phyloP scores from a whole-genome alignment of 2,797 vertebrate species.

The Allobates femoralis region DNA sequence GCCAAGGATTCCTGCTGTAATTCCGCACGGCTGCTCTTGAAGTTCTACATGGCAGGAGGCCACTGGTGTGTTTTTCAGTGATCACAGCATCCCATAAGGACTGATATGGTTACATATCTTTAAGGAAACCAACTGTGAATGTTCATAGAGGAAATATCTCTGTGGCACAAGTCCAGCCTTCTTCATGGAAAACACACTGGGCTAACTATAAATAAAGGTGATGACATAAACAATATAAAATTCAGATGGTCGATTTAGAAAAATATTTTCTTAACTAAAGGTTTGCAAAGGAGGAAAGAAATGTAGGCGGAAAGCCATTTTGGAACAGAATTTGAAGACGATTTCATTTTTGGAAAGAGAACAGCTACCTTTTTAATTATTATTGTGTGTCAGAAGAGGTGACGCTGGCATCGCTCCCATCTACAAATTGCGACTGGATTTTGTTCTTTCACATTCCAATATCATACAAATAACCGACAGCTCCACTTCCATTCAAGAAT shows the following conservation, averaged over 20 bases:
- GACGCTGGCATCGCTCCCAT: constrained; percentile 10
- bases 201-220: constrained; percentile 56
- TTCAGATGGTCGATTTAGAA: constrained; percentile 43
- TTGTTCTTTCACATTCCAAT: background rate
- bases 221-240: constrained; percentile 57
- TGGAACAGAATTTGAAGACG: background rate
- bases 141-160: constrained; percentile 54
- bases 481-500: background rate
- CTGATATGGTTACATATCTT: constrained; percentile 61
- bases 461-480: constrained; percentile 2
- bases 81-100: constrained; percentile 53
- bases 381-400: constrained; percentile 26
- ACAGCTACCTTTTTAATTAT: background rate
- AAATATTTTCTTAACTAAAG: constrained; percentile 44
- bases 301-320: constrained; percentile 17
- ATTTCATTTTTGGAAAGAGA: background rate
- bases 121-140: constrained; percentile 52
- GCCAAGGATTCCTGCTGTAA: constrained; percentile 58
- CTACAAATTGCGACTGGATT: background rate
- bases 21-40: constrained; percentile 49
- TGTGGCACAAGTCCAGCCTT: constrained; percentile 33
- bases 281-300: constrained; percentile 10
- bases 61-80: constrained; percentile 52
- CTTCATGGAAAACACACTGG: constrained; percentile 37
- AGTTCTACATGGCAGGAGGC: constrained; percentile 54